A percentile compares a stretch with the other conserved stretches of the same genome.
These are phyloP conservation scores for Protobothrops mucrosquamatus DNA, from an alignment of 2,113 vertebrate genomes.

Conservation along the genomic window DNA sequence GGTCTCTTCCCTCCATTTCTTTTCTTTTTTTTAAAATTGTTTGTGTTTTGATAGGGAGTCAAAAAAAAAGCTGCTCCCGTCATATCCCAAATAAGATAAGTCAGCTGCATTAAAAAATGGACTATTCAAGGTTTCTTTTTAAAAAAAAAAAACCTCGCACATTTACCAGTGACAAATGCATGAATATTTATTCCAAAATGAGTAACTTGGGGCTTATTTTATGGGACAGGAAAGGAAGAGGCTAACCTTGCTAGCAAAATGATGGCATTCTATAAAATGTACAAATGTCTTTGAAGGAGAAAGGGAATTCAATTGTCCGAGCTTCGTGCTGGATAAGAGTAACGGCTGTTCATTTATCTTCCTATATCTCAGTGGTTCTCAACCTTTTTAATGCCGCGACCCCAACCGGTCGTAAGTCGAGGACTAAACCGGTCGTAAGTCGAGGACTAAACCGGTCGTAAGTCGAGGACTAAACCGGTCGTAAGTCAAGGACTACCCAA, in stretches of 20 bases:
- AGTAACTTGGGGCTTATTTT: not conserved
- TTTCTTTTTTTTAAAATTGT: constrained; percentile 43
- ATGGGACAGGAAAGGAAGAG: not conserved
- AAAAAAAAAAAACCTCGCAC: not conserved
- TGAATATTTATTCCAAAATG: constrained; percentile 17
- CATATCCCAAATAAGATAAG: constrained; percentile 29
- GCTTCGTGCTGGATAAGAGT: no score
- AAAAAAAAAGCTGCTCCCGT: not conserved
- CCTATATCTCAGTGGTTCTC: no score
- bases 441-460: no score
- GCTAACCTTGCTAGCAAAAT: not conserved
- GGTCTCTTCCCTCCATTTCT: not conserved
- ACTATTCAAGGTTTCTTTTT: constrained; percentile 20
- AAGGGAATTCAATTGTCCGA: not conserved
- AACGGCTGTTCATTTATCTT: no score
- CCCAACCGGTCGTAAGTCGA: no score
- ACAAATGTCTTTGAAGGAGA: not conserved
- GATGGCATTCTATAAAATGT: not conserved
- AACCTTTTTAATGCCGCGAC: no score
- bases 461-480: no score
- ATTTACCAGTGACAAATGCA: constrained; percentile 6
- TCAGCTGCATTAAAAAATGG: constrained; percentile 36
- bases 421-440: no score
- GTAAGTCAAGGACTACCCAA: no score
- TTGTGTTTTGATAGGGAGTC: not conserved